Percentiles rank a stretch among this genome's conserved stretches.
Conservation (phyloP, 1,140 invertebrate species). For the Tetramorium simillimum region DNA sequence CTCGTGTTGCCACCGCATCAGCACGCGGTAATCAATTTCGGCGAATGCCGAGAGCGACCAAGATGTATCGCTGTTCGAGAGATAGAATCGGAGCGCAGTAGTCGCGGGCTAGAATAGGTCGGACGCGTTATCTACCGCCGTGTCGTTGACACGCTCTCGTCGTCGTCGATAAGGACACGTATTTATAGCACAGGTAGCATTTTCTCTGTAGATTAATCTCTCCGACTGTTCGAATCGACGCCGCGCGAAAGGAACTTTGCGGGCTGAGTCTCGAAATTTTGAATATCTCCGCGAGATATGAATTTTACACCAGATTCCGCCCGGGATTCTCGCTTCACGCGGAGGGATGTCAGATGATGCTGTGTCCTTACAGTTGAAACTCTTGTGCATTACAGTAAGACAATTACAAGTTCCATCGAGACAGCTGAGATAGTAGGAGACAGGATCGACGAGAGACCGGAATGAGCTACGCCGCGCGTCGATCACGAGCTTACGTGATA, state of each 20-base stretch:
- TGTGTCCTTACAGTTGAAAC: conserved; percentile 14
- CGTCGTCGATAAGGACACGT: neutral
- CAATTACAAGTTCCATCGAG: conserved; percentile 35
- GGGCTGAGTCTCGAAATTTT: neutral
- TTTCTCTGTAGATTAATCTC: neutral
- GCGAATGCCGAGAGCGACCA: neutral
- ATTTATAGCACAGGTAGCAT: neutral
- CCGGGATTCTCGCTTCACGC: neutral
- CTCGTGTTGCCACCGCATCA: neutral
- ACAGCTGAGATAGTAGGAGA: conserved; percentile 13
- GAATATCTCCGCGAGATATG: neutral
- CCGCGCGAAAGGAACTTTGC: neutral
- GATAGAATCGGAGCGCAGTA: conserved; percentile 23
- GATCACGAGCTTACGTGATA: conserved; percentile 30
- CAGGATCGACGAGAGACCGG: neutral
- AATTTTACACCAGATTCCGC: neutral
- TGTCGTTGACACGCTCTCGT: neutral
- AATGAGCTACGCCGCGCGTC: conserved; percentile 13
- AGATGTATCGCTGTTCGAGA: neutral
- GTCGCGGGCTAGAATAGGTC: conserved; percentile 21
- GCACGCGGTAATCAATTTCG: neutral
- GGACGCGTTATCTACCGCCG: neutral
- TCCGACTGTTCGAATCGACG: neutral
- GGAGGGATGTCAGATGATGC: neutral
- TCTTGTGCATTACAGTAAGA: conserved; percentile 44